Conservation (phyloP, 2,113 vertebrate genomes). For the Gorsachius goisagi region DNA sequence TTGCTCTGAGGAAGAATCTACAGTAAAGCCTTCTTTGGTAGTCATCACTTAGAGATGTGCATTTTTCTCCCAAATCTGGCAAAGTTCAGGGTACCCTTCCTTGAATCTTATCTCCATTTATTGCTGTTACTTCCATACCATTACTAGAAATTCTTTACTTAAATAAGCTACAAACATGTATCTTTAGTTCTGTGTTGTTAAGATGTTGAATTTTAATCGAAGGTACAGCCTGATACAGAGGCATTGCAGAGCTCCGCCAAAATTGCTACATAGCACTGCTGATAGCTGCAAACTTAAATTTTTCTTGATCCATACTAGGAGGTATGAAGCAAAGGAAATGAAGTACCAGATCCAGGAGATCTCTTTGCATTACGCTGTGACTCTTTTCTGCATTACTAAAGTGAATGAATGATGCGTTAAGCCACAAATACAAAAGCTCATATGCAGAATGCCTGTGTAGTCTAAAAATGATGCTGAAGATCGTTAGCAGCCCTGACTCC, state of each 20-base stretch:
- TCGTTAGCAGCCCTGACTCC: neutral
- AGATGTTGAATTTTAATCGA: neutral
- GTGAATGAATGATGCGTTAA: neutral
- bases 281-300: neutral
- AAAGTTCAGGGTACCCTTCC: neutral
- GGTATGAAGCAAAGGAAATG: neutral
- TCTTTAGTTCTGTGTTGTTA: neutral
- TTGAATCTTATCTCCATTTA: neutral
- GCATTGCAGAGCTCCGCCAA: neutral
- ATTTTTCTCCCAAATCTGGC: neutral
- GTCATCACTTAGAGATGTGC: neutral
- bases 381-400: neutral
- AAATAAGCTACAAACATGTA: neutral
- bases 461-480: neutral
- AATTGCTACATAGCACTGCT: neutral
- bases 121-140: neutral
- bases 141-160: neutral
- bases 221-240: neutral
- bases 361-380: neutral
- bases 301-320: neutral
- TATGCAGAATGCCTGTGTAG: neutral
- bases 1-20: neutral
- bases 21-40: neutral
- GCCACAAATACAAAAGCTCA: neutral
- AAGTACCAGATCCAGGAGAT: neutral